Base-by-base conservation (phyloP, 2,888 invertebrate species). In the Acholoe squamosa region DNA sequence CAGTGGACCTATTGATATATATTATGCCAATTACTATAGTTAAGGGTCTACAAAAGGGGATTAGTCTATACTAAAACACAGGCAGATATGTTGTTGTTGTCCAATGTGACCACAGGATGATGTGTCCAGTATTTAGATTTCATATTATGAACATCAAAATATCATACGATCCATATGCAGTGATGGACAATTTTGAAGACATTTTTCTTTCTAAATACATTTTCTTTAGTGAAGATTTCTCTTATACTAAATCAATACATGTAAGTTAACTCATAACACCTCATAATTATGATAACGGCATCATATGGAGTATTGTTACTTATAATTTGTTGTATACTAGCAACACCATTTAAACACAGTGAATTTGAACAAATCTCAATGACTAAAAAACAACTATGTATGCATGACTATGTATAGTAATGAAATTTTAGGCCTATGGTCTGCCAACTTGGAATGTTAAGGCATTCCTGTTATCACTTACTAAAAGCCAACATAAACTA, bases 401-500 rank as follows among this genome's bases (percentile, higher is more conserved):
- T 56, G 86, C 86, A 54, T 86, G 86, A 86, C 86, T 86, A 86
- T 86, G 52, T 43, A 86, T 86, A 86, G 33, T 86, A 86, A 52
- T 52, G 51, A 25, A 86, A 86, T 52, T 25, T 52, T 10, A 56
- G 33, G 86, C 52, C 86, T 86, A 54, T 86, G 86, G 86, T 86
- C 86, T 86, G 86, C 28, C 86, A 56, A 86, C 86, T 54, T 86
- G 86, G 86, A 86, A 86, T 56, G 54, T 54, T 7, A 86, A 86
- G 86, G 86, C 86, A 86, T 52, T 86, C 86, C 86, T 22, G 25
- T 71, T 14, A 28, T 71, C 31, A 71, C 25, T 51, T 25, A 84
- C 84, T 33, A 34, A 84, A 84, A 43, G 43, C 34, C 34, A 84
- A 34, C 33, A 51, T 12, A 5, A 51, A 51, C 84, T 12, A 84